A percentile compares a stretch with the other conserved stretches of the same genome.
Evolutionary conservation across 2,113 vertebrate genomes (phyloP).

Genomic region (Craseonycteris thonglongyai): DNA sequence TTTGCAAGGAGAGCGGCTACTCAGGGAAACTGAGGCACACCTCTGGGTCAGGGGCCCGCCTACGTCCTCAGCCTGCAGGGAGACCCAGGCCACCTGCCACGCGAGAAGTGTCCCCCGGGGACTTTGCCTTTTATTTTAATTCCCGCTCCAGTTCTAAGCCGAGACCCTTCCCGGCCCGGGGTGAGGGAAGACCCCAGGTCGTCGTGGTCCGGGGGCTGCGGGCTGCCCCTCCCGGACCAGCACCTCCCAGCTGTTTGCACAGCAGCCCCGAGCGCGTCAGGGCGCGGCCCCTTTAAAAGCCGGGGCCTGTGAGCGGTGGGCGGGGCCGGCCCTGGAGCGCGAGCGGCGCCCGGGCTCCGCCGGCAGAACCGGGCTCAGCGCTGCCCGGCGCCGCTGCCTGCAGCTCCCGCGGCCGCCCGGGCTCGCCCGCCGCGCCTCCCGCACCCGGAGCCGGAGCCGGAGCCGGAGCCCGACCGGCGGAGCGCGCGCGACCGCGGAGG

Average conservation of each 20-base stretch:
- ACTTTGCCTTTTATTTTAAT: conserved; percentile 33
- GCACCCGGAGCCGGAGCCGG: no score
- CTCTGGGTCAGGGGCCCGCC: neutral
- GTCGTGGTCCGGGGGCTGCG: conserved; percentile 27
- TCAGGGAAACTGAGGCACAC: conserved; percentile 55
- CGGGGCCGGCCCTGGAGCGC: conserved; percentile 76
- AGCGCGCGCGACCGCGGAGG: no score
- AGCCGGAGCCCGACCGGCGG: no score
- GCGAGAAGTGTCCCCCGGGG: neutral
- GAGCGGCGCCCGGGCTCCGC: conserved; percentile 80
- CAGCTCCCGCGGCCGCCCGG: no score
- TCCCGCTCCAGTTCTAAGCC: neutral
- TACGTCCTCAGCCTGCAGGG: neutral
- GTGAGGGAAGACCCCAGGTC: neutral
- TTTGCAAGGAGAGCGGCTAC: neutral
- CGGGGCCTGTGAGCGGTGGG: conserved; percentile 77
- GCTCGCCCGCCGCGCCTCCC: no score
- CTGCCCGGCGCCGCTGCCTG: no score
- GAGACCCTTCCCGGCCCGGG: conserved; percentile 2
- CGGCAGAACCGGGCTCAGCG: conserved; percentile 76
- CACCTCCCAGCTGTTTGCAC: conserved; percentile 66
- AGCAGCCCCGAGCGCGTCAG: conserved; percentile 53
- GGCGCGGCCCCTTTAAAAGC: conserved; percentile 83
- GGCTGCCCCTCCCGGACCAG: neutral
- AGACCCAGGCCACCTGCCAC: neutral